Conservation (phyloP, 1,140 invertebrate genomes). For the Trissolcus basalis region DNA sequence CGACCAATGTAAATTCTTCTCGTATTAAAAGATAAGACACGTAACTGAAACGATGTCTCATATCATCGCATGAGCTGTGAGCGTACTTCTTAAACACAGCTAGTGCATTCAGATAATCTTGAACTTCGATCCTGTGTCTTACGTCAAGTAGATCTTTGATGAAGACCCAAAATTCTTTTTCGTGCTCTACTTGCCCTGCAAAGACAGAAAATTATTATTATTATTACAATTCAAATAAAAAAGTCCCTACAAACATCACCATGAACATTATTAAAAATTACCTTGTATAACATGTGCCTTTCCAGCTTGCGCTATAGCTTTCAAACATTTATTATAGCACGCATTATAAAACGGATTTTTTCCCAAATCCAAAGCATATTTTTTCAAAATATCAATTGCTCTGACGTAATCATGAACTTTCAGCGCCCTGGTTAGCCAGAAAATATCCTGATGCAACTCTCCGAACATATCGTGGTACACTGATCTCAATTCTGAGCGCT, state of each 20-base stretch:
- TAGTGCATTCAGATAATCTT: no score
- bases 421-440: not conserved
- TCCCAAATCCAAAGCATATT: slow-evolving; percentile 9
- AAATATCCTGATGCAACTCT: slow-evolving; percentile 17
- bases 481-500: not conserved
- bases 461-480: slow-evolving; percentile 25
- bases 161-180: slow-evolving; percentile 25
- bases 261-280: no score
- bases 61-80: not conserved
- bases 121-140: not conserved
- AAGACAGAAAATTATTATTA: no score
- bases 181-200: no score
- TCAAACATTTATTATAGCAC: slow-evolving; percentile 15
- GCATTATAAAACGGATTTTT: not conserved
- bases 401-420: slow-evolving; percentile 7
- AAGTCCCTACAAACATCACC: no score
- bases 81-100: no score
- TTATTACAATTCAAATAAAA: no score
- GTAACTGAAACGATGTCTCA: slow-evolving; percentile 8
- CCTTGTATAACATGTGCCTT: no score
- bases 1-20: slow-evolving; percentile 21
- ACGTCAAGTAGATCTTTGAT: slow-evolving; percentile 18
- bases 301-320: no score
- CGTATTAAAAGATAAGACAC: slow-evolving; percentile 34
- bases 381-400: slow-evolving; percentile 16